A percentile compares a stretch with the other conserved stretches of the same genome.
These are phyloP conservation scores for Polyommatus icarus DNA, from an alignment of 2,888 invertebrate species.

Conservation along the genomic window DNA sequence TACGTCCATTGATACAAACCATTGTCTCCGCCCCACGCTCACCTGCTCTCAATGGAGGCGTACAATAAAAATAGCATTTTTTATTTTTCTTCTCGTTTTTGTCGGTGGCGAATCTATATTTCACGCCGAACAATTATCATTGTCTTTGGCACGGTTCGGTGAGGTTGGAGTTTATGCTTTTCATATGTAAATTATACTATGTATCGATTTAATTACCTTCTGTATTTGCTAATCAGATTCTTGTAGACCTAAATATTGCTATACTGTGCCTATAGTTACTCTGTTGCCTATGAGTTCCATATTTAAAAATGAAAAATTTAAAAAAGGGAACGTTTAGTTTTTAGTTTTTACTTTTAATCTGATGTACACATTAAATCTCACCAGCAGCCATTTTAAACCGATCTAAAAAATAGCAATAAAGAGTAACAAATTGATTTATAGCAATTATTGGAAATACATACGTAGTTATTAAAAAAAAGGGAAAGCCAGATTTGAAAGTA, in stretches of 20 bases:
- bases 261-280: neutral
- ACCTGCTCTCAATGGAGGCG: slow-evolving; percentile 76
- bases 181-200: slow-evolving; percentile 49
- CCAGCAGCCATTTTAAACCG: neutral
- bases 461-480: slow-evolving; percentile 59
- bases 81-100: slow-evolving; percentile 70
- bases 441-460: slow-evolving; percentile 63
- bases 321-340: neutral
- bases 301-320: too few species aligned
- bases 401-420: slow-evolving; percentile 31
- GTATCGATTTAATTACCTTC: slow-evolving; percentile 45
- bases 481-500: slow-evolving; percentile 64
- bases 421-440: slow-evolving; percentile 62
- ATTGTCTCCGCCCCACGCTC: slow-evolving; percentile 71
- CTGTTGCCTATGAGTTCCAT: neutral
- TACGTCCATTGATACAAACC: slow-evolving; percentile 73
- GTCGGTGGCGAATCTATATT: slow-evolving; percentile 79
- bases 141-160: slow-evolving; percentile 74
- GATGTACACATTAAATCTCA: neutral
- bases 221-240: neutral
- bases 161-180: slow-evolving; percentile 44
- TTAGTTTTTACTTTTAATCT: neutral
- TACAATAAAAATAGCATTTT: slow-evolving; percentile 67
- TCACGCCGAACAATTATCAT: slow-evolving; percentile 79
- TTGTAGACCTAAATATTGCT: too few species aligned